Evolutionary conservation across 1,140 invertebrate genomes (phyloP), one percentile per base, ranked within the genome.

Genomic region (Nautilus pompilius): DNA sequence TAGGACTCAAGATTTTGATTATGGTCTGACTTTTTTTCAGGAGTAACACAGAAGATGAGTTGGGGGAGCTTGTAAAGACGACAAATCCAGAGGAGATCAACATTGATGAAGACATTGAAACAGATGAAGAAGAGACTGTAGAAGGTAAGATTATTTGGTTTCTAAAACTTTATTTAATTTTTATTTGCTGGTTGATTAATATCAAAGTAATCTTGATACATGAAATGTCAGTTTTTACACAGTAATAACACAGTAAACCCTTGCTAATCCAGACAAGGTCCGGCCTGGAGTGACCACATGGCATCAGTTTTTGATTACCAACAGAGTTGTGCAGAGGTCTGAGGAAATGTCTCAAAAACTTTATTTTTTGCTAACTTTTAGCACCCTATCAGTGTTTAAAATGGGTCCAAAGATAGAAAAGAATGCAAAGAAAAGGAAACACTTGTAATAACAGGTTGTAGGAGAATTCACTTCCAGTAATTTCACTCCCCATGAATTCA

Each of bases 51-150:
- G 84, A 88, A 58, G 85, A 86, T 30, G 89, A 92, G 70, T 86
- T 87, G 62, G 88, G 85, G 58, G 84, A 87, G 67, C 87, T 88
- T 70, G 84, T 83, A 2, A 82, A 85, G 67, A 88, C 93, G 1
- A 85, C 88, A 34, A 97, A 98, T 88, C 95, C 95, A 20, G 95
- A 96, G 84, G 94, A 97, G 84, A 96, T 98, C 78, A 87, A 95
- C 76, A 91, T 97, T 78, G 92, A 79, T 65, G 76, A 76, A 46
- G 80, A 82, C 54, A 78, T 71, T 41, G 72, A 70, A 45, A 89
- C 89, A 24, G 89, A 90, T 48, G 88, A 90, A 41, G 78, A 79
- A 34, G 79, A 76, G 48, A 65, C 85, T 36, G 84, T 86, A 53
- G 84, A 87, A 77, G 82, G 79, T 81, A 57, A 59, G 63, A 22